Percentiles rank a stretch among this genome's conserved stretches.
Conservation (phyloP, 2,888 invertebrate species). For the Phengaris arion region DNA sequence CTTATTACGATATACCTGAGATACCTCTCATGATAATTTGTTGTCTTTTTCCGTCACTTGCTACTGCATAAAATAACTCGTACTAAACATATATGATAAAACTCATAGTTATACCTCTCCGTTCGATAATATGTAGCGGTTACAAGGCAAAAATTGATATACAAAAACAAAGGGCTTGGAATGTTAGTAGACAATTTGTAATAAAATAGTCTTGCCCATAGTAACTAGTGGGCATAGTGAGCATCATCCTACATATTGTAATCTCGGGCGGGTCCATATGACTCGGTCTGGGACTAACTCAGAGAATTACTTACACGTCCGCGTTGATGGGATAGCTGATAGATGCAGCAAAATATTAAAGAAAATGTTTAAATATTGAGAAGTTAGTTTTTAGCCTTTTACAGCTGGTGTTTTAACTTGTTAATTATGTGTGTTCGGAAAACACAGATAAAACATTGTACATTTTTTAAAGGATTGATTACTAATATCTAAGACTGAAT, state of each 20-base stretch:
- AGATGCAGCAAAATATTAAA: not conserved
- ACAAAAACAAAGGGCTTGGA: not conserved
- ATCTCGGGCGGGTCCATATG: slow-evolving; percentile 50
- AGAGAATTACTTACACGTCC: slow-evolving; percentile 75
- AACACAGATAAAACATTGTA: too few relatives aligned
- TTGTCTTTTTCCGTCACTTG: too few relatives aligned
- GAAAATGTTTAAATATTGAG: not conserved
- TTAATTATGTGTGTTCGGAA: too few relatives aligned
- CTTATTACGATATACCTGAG: slow-evolving; percentile 13
- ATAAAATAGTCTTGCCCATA: not conserved
- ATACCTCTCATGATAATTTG: too few relatives aligned
- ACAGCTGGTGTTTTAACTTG: too few relatives aligned
- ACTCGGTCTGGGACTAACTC: slow-evolving; percentile 61
- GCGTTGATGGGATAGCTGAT: not conserved
- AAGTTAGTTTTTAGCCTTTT: too few relatives aligned
- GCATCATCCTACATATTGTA: slow-evolving; percentile 28
- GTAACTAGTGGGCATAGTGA: not conserved
- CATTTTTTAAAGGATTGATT: too few relatives aligned
- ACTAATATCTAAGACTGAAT: too few relatives aligned
- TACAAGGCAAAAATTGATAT: too few relatives aligned
- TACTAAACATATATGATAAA: not conserved
- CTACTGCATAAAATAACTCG: too few relatives aligned
- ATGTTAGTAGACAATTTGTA: not conserved
- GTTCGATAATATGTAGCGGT: too few relatives aligned
- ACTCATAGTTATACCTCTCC: not conserved